Evolutionary conservation across 2,888 invertebrate genomes (phyloP), one percentile per base, ranked within the genome.

Genomic region (Halictus ligatus): DNA sequence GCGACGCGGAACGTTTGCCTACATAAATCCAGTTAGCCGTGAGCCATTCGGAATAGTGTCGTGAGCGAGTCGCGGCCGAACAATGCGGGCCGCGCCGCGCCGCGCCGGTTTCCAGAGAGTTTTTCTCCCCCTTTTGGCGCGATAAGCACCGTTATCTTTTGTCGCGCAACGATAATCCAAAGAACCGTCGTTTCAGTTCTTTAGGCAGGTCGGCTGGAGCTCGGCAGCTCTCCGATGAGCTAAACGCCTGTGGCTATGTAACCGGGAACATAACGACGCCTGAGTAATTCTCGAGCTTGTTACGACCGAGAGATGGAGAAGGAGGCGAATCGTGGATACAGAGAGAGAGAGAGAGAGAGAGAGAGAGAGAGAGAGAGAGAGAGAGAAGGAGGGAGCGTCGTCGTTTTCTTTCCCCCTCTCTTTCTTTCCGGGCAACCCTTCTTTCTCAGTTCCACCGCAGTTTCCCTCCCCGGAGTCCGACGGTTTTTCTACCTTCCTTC

Each of bases 101-200:
- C 43, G 71, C 78, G 48, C 43, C n/a, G 54, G 69, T 90, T 86
- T 90, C 71, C 87, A 84, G 77, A 83, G 81, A 77, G 80, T 74
- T 81, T 84, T 84, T 67, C 77, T 69, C 76, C 75, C 81, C 71
- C 84, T 67, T 78, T 78, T 35, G 78, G 64, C 82, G 81, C 84
- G 90, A 90, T 88, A 90, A 89, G 84, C 91, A 83, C 85, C 85
- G 82, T 90, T 90, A 90, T 90, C 90, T 91, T 87, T 87, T 88
- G 83, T 85, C 90, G 88, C 71, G 79, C 77, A 74, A 67, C 87
- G 85, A 90, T 91, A 90, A 91, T 91, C 90, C 85, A 72, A 85
- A 90, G 88, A 77, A 85, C 85, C 79, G 83, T 83, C 86, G 85
- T 91, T 86, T 86, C 82, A 78, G 78, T 80, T 85, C 85, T 89